Evolutionary conservation across 2,113 vertebrate genomes (phyloP).

Genomic region (Amphilophus citrinellus): DNA sequence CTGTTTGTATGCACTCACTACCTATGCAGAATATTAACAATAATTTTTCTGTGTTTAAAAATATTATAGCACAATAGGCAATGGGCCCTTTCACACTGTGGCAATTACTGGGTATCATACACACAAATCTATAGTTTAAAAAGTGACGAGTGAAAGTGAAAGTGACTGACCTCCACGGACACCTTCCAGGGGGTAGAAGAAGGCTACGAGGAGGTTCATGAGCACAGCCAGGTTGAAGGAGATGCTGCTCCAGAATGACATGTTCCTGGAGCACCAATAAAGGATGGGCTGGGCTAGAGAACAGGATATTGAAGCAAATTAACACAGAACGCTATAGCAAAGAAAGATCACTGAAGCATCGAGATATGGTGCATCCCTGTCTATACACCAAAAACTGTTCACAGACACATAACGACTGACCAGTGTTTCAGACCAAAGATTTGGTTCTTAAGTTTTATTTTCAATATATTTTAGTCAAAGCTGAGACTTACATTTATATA

Average conservation of each 20-base stretch:
- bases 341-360: background rate
- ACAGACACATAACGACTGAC: background rate
- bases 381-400: background rate
- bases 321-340: conserved; percentile 12
- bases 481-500: background rate
- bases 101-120: background rate
- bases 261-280: conserved; percentile 99
- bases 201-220: conserved; percentile 97
- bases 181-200: conserved; percentile 97
- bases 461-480: background rate
- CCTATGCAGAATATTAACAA: background rate
- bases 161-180: conserved; percentile 88
- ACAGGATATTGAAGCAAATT: conserved; percentile 24
- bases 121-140: background rate
- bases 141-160: background rate
- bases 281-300: conserved; percentile 92
- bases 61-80: background rate
- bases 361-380: background rate
- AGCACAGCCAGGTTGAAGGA: conserved; percentile 99
- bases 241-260: conserved; percentile 99
- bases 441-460: background rate
- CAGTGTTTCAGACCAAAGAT: background rate
- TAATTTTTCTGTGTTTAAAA: background rate
- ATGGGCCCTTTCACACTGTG: too few relatives aligned
- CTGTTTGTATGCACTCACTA: background rate